Percentiles rank a stretch among this genome's conserved stretches.
Conservation (phyloP, 1,140 invertebrate genomes). For the Papilio aristodemus region DNA sequence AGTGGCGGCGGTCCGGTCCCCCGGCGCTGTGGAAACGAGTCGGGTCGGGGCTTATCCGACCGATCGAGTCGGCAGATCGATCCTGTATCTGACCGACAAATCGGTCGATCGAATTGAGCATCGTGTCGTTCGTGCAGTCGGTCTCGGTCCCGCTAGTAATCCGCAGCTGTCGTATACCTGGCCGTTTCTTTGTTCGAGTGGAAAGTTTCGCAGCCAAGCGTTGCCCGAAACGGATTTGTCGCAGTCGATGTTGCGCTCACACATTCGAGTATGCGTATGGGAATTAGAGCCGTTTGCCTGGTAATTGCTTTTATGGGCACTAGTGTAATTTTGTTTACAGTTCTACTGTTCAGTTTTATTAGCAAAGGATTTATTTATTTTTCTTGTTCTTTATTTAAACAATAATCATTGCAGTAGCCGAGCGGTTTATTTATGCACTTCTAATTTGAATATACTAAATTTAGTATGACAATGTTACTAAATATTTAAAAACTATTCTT, state of each 20-base stretch:
- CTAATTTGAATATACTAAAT: no score
- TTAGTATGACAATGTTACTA: no score
- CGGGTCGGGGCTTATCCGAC: slow-evolving; percentile 36
- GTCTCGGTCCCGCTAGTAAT: slow-evolving; percentile 55
- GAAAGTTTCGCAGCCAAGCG: slow-evolving; percentile 56
- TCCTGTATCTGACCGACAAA: slow-evolving; percentile 6
- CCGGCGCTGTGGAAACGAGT: slow-evolving; percentile 37
- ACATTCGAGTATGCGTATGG: slow-evolving; percentile 11
- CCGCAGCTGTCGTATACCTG: slow-evolving; percentile 72
- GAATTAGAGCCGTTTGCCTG: slow-evolving; percentile 14
- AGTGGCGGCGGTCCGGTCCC: slow-evolving; percentile 54
- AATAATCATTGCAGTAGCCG: no score
- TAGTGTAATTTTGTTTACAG: background rate
- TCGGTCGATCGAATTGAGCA: slow-evolving; percentile 34
- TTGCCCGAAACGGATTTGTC: slow-evolving; percentile 60
- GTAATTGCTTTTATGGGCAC: slow-evolving; percentile 24
- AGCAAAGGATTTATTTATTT: no score
- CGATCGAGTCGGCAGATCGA: slow-evolving; percentile 44
- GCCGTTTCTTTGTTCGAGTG: slow-evolving; percentile 67
- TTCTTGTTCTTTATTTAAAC: no score
- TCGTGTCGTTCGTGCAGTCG: slow-evolving; percentile 49
- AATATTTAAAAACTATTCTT: no score
- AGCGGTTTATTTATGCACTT: no score
- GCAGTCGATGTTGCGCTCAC: slow-evolving; percentile 36
- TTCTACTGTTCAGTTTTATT: background rate